Evolutionary conservation across 2,113 vertebrate genomes (phyloP).

Genomic region (Bungarus multicinctus): DNA sequence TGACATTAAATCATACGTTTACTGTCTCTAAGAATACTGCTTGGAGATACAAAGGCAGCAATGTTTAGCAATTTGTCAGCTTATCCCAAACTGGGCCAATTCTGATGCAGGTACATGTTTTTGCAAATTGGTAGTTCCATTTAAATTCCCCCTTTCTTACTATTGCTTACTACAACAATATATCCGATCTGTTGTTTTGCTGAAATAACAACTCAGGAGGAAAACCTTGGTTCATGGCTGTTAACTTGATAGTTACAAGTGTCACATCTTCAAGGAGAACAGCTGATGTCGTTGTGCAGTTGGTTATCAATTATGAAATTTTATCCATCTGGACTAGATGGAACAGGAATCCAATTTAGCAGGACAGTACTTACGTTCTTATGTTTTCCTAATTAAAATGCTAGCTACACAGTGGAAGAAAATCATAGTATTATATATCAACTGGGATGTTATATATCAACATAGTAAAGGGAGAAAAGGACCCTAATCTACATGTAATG

Average conservation of each 20-base stretch:
- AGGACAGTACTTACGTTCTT: background rate
- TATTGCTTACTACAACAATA: background rate
- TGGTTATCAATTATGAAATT: background rate
- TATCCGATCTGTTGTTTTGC: background rate
- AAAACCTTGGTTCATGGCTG: background rate
- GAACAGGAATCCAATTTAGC: background rate
- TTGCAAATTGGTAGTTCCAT: background rate
- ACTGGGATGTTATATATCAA: background rate
- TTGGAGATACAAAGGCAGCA: background rate
- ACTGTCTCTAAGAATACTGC: conserved; percentile 13
- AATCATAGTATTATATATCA: background rate
- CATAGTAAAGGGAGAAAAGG: background rate
- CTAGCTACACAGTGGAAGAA: background rate
- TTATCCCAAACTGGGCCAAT: background rate
- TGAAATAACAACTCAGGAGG: background rate
- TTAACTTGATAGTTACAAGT: background rate
- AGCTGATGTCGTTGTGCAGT: background rate
- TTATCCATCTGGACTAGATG: background rate
- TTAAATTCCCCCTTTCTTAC: background rate
- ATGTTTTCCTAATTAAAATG: background rate
- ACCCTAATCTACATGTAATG: background rate
- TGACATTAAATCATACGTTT: conserved; percentile 41
- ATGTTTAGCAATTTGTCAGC: conserved; percentile 12
- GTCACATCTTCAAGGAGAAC: background rate
- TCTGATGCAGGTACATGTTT: background rate